Evolutionary conservation across 2,797 vertebrate species (phyloP), one percentile per base, ranked within the genome.

Genomic region (Orestias chungarensis): DNA sequence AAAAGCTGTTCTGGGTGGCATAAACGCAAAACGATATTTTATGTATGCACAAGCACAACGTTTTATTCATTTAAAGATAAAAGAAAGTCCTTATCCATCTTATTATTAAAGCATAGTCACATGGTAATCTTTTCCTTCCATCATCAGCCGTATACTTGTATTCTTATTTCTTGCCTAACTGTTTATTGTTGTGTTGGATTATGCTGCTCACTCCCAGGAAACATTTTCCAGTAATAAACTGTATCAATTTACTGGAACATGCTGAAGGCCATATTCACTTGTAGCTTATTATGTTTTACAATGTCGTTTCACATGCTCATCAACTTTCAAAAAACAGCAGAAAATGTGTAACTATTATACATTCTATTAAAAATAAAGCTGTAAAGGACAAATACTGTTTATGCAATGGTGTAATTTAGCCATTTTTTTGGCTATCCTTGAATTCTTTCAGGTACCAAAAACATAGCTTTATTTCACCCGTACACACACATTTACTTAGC

Each of bases 401-500:
- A 40, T 62, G 38, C 3, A 38, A 40, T 62, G 59, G 40, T 62
- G n/a, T n/a, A n/a, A n/a, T n/a, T n/a, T n/a, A 65, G 52, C 2
- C 17, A 18, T 15, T n/a, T 49, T 64, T 73, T 69, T 76, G 12
- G 11, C 50, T 10, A 69, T 18, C 49, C 5, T 27, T 71, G 10
- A 43, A 71, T 1, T 31, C 27, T 66, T 71, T 17, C 31, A 40
- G 40, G 18, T 0, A 40, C 43, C 12, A 7, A 72, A 54, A 72
- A 15, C 18, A n/a, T 33, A 43, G 71, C 29, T 20, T 35, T 27
- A 70, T 62, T 42, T 52, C 71, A 59, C 4, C 0, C 44, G 18
- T 54, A 64, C 23, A 67, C 73, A 64, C 46, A 66, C 74, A 54
- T 38, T 67, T 33, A 23, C 64, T 54, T 75, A 85, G 82, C 70